A percentile compares a stretch with the other conserved stretches of the same genome.
phyloP scores from a whole-genome alignment of 2,113 vertebrate species.

The Clarias macrocephalus region DNA sequence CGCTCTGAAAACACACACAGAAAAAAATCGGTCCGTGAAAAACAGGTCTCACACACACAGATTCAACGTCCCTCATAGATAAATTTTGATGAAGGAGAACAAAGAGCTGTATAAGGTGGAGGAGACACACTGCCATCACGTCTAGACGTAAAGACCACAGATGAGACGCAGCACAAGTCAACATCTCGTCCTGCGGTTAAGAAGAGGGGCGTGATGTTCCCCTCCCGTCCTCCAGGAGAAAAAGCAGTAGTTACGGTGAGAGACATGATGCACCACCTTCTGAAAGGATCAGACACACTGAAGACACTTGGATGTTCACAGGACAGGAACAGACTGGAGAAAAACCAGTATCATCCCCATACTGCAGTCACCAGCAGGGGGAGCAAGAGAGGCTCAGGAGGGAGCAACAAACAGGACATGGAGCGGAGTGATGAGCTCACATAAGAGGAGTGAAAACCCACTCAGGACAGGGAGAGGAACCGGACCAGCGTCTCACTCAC shows the following conservation, averaged over 20 bases:
- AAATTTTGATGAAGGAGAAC: background rate
- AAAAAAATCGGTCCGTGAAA: background rate
- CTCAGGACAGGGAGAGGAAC: too few relatives aligned
- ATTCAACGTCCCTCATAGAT: background rate
- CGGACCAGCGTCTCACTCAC: too few relatives aligned
- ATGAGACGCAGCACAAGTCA: too few relatives aligned
- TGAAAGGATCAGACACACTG: background rate
- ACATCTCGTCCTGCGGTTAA: too few relatives aligned
- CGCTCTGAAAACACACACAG: slow-evolving; percentile 20
- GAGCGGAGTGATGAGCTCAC: too few relatives aligned
- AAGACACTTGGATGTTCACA: background rate
- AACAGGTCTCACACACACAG: background rate
- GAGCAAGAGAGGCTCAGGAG: too few relatives aligned
- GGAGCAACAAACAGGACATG: too few relatives aligned
- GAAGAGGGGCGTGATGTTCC: background rate
- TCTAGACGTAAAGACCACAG: background rate
- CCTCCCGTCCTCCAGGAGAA: background rate
- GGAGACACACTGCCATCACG: background rate
- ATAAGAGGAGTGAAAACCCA: too few relatives aligned
- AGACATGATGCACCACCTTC: background rate
- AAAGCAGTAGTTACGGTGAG: background rate
- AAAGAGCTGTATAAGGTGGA: background rate
- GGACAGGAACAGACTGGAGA: background rate
- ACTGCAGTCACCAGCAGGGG: too few relatives aligned
- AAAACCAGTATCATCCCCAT: too few relatives aligned